A percentile compares a stretch with the other conserved stretches of the same genome.
Evolutionary conservation across 2,113 vertebrate species (phyloP).

Genomic region (Lepidiolamprologus cunningtoni): DNA sequence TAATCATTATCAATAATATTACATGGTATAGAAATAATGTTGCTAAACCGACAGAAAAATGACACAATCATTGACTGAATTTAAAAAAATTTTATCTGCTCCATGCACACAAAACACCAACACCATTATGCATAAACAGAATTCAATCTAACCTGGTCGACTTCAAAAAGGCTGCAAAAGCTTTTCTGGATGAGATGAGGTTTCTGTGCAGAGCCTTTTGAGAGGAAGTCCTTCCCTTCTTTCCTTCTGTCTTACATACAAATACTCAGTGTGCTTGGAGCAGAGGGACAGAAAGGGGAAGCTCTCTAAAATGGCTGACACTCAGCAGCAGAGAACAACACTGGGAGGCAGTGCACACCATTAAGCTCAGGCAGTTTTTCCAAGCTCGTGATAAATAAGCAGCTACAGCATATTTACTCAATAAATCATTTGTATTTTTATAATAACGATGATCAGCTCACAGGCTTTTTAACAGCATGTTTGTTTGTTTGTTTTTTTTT

Average conservation of each 20-base stretch:
- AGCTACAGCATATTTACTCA: not conserved
- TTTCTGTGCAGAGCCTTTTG: conserved; percentile 33
- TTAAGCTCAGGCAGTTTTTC: conserved; percentile 16
- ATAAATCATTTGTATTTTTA: not conserved
- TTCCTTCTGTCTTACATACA: conserved; percentile 34
- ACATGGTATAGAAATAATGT: not conserved
- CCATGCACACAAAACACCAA: conserved; percentile 14
- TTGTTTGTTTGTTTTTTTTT: not conserved
- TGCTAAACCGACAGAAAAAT: not conserved
- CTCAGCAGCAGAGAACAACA: conserved; percentile 57
- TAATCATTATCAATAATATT: not conserved
- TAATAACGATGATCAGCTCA: not conserved
- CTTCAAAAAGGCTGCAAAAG: conserved; percentile 24
- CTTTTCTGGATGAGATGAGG: conserved; percentile 31
- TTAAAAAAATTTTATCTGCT: not conserved
- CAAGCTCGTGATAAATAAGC: conserved; percentile 10
- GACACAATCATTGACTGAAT: not conserved
- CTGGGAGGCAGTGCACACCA: conserved; percentile 35
- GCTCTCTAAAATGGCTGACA: conserved; percentile 68
- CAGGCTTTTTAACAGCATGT: not conserved
- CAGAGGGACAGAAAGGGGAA: conserved; percentile 58
- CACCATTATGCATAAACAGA: not conserved
- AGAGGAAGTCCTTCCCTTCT: conserved; percentile 49
- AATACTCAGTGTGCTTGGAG: conserved; percentile 47
- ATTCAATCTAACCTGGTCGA: conserved; percentile 36